These are phyloP conservation scores for Aphelocoma coerulescens DNA, from an alignment of 2,113 vertebrate species.

Conservation along the genomic window DNA sequence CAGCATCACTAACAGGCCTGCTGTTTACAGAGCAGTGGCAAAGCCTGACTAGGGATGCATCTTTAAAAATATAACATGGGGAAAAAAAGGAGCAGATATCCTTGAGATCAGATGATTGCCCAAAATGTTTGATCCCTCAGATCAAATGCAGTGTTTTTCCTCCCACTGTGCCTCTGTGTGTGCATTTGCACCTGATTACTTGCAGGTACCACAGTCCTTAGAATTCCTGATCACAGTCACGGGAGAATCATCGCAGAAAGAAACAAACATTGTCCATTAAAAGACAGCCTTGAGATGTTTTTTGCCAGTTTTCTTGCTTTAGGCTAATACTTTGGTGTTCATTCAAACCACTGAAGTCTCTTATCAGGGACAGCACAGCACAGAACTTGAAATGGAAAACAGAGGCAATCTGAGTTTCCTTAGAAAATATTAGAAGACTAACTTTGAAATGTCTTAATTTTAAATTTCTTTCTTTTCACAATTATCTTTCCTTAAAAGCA, in stretches of 20 bases:
- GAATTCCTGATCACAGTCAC: slow-evolving; percentile 52
- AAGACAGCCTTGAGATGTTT: slow-evolving; percentile 41
- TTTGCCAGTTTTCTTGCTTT: slow-evolving; percentile 23
- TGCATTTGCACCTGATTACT: not conserved
- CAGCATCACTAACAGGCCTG: not conserved
- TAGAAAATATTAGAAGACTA: not conserved
- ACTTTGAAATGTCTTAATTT: slow-evolving; percentile 22
- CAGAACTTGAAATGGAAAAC: slow-evolving; percentile 26
- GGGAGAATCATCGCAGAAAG: not conserved
- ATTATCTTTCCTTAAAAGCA: not conserved
- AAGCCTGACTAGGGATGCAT: not conserved
- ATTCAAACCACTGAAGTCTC: slow-evolving; percentile 42
- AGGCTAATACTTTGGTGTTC: slow-evolving; percentile 49
- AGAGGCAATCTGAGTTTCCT: not conserved
- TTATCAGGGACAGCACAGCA: slow-evolving; percentile 56
- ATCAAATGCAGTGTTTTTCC: not conserved
- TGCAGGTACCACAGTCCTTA: not conserved
- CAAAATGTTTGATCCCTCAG: not conserved
- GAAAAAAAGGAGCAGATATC: not conserved
- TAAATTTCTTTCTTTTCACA: not conserved
- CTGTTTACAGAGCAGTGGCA: not conserved
- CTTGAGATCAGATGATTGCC: slow-evolving; percentile 19
- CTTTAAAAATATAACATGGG: not conserved
- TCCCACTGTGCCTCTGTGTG: not conserved
- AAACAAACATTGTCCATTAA: slow-evolving; percentile 52